phyloP scores from a whole-genome alignment of 2,113 vertebrate genomes.

The Lethenteron camtschaticum region DNA sequence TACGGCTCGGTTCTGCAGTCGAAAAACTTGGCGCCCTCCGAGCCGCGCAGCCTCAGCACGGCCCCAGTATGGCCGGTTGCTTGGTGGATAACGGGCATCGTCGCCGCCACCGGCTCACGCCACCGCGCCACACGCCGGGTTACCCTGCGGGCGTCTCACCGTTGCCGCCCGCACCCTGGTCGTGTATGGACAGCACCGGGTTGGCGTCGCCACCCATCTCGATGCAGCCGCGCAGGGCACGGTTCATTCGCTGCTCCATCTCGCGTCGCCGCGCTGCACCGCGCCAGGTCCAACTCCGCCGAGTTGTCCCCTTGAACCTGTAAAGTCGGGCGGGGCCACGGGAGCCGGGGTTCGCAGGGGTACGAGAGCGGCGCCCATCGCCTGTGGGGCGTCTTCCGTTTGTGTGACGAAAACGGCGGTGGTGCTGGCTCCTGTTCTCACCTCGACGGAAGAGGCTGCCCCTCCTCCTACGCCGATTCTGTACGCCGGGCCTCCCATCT shows the following conservation, averaged over 20 bases:
- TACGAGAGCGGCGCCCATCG: no score
- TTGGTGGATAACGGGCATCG: no score
- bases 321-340: background rate
- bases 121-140: no score
- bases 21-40: no score
- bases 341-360: no score
- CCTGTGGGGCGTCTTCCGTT: no score
- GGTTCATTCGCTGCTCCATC: slow-evolving; percentile 87
- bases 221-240: slow-evolving; percentile 51
- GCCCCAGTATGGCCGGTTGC: no score
- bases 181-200: slow-evolving; percentile 64
- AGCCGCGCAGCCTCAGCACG: no score
- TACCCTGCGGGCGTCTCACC: slow-evolving; percentile 21
- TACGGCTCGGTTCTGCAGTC: no score
- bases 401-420: background rate
- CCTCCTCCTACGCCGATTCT: slow-evolving; percentile 70
- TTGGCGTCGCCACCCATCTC: slow-evolving; percentile 29
- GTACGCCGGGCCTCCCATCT: slow-evolving; percentile 67
- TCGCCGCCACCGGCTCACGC: no score
- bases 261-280: slow-evolving; percentile 65
- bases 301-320: slow-evolving; percentile 64
- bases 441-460: slow-evolving; percentile 61
- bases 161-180: slow-evolving; percentile 69
- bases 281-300: slow-evolving; percentile 46
- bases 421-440: slow-evolving; percentile 12